Evolutionary conservation across 2,797 vertebrate genomes (phyloP).

Genomic region (Poeciliopsis presidionis): DNA sequence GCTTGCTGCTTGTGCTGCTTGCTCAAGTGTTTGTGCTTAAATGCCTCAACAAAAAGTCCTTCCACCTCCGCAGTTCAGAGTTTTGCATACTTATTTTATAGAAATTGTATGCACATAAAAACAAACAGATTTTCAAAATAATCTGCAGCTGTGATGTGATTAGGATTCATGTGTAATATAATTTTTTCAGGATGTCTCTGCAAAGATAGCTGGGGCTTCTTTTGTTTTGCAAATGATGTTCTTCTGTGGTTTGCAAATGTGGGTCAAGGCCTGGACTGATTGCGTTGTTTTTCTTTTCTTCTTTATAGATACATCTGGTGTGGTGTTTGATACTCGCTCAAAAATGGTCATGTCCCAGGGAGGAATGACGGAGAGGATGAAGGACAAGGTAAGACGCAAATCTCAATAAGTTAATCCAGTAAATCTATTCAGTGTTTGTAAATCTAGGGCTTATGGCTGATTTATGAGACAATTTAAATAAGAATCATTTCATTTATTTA

Average conservation of each 20-base stretch:
- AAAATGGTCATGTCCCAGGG: constrained; percentile 96
- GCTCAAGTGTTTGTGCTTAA: constrained; percentile 22
- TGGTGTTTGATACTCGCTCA: constrained; percentile 94
- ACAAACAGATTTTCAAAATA: background rate
- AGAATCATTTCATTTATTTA: no score
- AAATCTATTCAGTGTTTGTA: background rate
- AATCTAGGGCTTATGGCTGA: background rate
- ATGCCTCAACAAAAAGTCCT: constrained; percentile 7
- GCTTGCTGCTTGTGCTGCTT: constrained; percentile 3
- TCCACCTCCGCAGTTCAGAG: constrained; percentile 13
- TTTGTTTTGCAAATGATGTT: constrained; percentile 79
- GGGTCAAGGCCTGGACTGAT: constrained; percentile 10
- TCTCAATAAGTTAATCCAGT: background rate
- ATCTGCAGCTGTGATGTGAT: background rate
- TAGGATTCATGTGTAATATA: background rate
- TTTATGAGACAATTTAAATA: background rate
- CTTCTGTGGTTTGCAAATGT: constrained; percentile 61
- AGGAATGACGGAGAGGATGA: constrained; percentile 94
- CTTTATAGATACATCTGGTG: constrained; percentile 87
- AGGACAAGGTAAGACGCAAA: constrained; percentile 88
- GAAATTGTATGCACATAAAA: background rate
- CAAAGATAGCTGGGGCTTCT: constrained; percentile 13
- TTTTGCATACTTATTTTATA: constrained; percentile 3
- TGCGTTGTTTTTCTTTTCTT: constrained; percentile 3
- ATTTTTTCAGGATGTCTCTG: constrained; percentile 32